Evolutionary conservation across 92 coral and sea anemone genomes (phyloP).

Genomic region (Scolanthus callimorphus): DNA sequence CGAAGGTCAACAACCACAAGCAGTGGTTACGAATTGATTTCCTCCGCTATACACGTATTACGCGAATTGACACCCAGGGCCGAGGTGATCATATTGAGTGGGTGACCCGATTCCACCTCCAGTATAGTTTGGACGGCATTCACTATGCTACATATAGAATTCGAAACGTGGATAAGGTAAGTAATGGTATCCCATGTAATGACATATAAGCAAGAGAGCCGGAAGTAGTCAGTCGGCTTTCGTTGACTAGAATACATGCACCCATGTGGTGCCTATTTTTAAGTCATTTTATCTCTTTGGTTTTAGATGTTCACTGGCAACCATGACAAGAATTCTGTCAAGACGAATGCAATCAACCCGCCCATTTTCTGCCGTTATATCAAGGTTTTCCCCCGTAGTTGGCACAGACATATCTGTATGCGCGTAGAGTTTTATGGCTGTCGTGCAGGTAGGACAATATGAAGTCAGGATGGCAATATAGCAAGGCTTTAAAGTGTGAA

Average conservation of each 20-base stretch:
- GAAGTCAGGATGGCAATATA: background rate
- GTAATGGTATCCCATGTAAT: no score
- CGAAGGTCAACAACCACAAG: slow-evolving; percentile 26
- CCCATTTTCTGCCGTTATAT: slow-evolving; percentile 53
- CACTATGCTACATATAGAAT: slow-evolving; percentile 48
- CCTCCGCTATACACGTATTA: slow-evolving; percentile 31
- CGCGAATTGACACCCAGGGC: slow-evolving; percentile 54
- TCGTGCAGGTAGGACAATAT: slow-evolving; percentile 40
- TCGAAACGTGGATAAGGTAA: slow-evolving; percentile 47
- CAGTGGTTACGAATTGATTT: slow-evolving; percentile 57
- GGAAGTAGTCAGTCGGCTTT: no score
- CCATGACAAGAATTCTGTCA: slow-evolving; percentile 60
- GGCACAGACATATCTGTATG: slow-evolving; percentile 59
- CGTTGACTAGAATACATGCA: no score
- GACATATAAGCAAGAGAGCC: no score
- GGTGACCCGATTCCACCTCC: slow-evolving; percentile 49
- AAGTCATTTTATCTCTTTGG: no score
- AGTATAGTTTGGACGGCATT: slow-evolving; percentile 47
- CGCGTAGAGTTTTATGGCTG: slow-evolving; percentile 69
- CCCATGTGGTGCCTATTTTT: no score
- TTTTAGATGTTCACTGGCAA: slow-evolving; percentile 51
- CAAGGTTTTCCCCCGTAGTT: slow-evolving; percentile 46
- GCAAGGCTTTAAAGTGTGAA: background rate
- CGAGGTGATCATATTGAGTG: slow-evolving; percentile 22
- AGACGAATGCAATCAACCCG: slow-evolving; percentile 37